Percentiles rank a stretch among this genome's conserved stretches.
phyloP scores from a whole-genome alignment of 2,113 vertebrate genomes.

The Otis tarda region DNA sequence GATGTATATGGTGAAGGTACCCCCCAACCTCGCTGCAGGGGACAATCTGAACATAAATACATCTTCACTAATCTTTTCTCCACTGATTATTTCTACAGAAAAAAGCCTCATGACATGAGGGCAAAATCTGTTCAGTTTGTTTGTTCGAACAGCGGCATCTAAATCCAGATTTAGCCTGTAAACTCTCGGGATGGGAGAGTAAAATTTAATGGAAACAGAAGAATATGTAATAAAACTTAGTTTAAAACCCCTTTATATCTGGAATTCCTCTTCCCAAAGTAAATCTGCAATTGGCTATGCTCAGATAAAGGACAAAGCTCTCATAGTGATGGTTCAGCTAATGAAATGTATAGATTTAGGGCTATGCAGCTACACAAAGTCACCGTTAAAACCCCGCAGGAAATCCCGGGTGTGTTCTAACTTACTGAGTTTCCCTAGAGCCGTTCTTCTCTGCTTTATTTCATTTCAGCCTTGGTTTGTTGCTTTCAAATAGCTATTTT shows the following conservation, averaged over 20 bases:
- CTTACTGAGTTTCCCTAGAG: constrained; percentile 8
- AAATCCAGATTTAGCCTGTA: constrained; percentile 4
- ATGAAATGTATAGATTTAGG: background rate
- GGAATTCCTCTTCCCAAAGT: background rate
- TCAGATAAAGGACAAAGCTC: background rate
- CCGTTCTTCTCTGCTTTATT: background rate
- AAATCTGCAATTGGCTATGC: background rate
- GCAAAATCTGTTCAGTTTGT: background rate
- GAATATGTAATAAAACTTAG: background rate
- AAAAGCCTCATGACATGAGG: background rate
- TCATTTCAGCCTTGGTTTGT: constrained; percentile 19
- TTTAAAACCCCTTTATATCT: background rate
- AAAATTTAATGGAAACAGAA: background rate
- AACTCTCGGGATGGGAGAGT: background rate
- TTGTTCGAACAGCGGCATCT: background rate
- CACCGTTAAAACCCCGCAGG: background rate
- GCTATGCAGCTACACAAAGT: background rate
- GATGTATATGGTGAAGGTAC: background rate
- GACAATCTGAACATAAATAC: constrained; percentile 7
- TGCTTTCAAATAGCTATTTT: constrained; percentile 53
- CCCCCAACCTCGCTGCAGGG: background rate
- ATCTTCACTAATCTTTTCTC: constrained; percentile 42
- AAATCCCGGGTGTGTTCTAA: background rate
- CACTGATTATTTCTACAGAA: background rate
- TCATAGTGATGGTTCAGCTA: background rate